phyloP scores from a whole-genome alignment of 2,113 vertebrate genomes.

The Melanostigma gelatinosum region DNA sequence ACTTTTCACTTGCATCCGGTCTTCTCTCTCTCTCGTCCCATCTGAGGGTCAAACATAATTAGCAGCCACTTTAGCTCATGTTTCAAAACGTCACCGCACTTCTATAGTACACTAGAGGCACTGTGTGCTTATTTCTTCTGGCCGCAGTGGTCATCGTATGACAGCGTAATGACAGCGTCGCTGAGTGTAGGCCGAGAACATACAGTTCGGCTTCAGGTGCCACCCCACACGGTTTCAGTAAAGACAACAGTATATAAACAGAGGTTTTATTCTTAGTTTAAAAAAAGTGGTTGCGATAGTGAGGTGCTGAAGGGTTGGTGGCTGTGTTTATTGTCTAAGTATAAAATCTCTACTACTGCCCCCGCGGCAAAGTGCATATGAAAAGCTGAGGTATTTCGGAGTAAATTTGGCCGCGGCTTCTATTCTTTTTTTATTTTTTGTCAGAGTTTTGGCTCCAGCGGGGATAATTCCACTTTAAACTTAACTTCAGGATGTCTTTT shows the following conservation, averaged over 20 bases:
- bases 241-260: conserved; percentile 2
- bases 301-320: neutral
- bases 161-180: conserved; percentile 58
- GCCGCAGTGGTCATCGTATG: conserved; percentile 48
- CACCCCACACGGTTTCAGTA: conserved; percentile 21
- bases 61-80: conserved; percentile 50
- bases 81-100: conserved; percentile 60
- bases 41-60: conserved; percentile 62
- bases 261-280: conserved; percentile 12
- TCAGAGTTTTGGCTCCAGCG: conserved; percentile 15
- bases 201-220: conserved; percentile 5
- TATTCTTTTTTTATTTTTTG: conserved; percentile 38
- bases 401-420: conserved; percentile 44
- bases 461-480: neutral
- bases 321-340: neutral
- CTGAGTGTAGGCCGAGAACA: conserved; percentile 28
- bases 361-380: neutral
- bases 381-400: conserved; percentile 1
- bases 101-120: conserved; percentile 16
- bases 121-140: conserved; percentile 44
- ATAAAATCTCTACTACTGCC: neutral
- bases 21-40: conserved; percentile 28
- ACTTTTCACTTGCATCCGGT: conserved; percentile 56
- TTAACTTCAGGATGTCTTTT: neutral
- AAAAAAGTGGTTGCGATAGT: neutral